Base-by-base conservation (phyloP, 2,797 vertebrate species). In the Sebastes steindachneri region DNA sequence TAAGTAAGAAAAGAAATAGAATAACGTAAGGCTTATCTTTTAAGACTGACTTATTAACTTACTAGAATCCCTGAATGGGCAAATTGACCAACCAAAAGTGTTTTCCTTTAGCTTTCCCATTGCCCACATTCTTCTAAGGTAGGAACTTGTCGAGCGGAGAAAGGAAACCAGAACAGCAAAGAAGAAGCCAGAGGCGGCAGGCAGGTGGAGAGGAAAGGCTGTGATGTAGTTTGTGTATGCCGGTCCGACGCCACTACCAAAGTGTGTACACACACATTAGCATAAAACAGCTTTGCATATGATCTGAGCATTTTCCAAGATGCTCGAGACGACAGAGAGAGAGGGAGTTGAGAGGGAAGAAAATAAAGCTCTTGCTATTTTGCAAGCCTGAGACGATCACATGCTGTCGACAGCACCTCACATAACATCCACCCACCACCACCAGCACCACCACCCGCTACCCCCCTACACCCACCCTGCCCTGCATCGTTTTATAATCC, bases 251-350 rank as follows among this genome's bases (percentile, higher is more conserved):
- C 65, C 8, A 73, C 84, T 75, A 86, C 87, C 83, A 87, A 90
- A 88, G 81, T 86, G 80, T 88, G 84, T 89, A 89, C 86, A 85
- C 86, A 86, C 51, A 68, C 79, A 92, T 93, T 93, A 92, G 88
- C 93, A 93, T 93, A 92, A 93, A 92, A 89, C 83, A 90, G 89
- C 90, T 92, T 93, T 93, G 90, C 89, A 89, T 93, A 91, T 91
- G 88, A 93, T 92, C 91, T 88, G 82, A 92, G 90, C 82, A 76
- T 82, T 84, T 86, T 91, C 82, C 84, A 75, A 90, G 69, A 87
- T 75, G 63, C 79, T 84, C 15, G n/a, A 82, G 86, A 89, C 68
- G 75, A 85, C 83, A 83, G 85, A 77, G 63, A 64, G 80, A 64
- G 78, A 64, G 72, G 11, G 75, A 68, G 80, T 79, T 80, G 87